phyloP scores from a whole-genome alignment of 2,888 invertebrate species.

The Hyposoter didymator region DNA sequence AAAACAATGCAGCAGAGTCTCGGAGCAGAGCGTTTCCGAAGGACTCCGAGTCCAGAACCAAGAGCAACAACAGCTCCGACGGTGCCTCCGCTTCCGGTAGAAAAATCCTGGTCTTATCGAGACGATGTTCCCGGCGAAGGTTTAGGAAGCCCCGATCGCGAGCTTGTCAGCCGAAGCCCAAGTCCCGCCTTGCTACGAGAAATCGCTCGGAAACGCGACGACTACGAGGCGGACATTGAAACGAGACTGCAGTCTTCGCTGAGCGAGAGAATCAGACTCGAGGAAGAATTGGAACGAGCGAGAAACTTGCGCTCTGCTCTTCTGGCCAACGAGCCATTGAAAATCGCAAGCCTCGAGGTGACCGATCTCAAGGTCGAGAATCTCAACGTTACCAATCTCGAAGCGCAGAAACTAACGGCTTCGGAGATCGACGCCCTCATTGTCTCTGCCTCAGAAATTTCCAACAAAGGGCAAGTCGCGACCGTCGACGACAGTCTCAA shows the following conservation, averaged over 20 bases:
- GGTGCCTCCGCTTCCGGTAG: conserved; percentile 66
- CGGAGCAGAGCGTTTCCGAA: background rate
- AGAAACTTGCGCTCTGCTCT: conserved; percentile 72
- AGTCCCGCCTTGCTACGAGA: conserved; percentile 56
- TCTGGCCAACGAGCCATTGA: conserved; percentile 79
- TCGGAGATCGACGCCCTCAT: conserved; percentile 92
- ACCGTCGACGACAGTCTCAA: conserved; percentile 89
- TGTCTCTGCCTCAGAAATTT: conserved; percentile 90
- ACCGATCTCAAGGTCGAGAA: conserved; percentile 92
- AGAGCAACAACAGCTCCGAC: conserved; percentile 54
- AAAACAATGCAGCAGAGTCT: conserved; percentile 55
- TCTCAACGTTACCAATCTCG: conserved; percentile 91
- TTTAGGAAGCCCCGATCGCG: conserved; percentile 18
- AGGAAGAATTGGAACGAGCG: conserved; percentile 70
- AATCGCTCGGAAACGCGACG: conserved; percentile 30
- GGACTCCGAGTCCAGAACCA: conserved; percentile 57
- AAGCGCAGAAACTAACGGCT: conserved; percentile 92
- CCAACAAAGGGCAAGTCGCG: conserved; percentile 89
- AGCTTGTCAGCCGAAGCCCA: conserved; percentile 37
- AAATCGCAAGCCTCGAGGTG: conserved; percentile 89
- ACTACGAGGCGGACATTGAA: conserved; percentile 66
- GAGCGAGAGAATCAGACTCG: conserved; percentile 58
- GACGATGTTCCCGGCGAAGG: conserved; percentile 41
- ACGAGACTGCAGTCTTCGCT: conserved; percentile 60
- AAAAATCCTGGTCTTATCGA: conserved; percentile 40